Evolutionary conservation across 2,888 invertebrate genomes (phyloP).

Genomic region (Drosophila nigritarsus): DNA sequence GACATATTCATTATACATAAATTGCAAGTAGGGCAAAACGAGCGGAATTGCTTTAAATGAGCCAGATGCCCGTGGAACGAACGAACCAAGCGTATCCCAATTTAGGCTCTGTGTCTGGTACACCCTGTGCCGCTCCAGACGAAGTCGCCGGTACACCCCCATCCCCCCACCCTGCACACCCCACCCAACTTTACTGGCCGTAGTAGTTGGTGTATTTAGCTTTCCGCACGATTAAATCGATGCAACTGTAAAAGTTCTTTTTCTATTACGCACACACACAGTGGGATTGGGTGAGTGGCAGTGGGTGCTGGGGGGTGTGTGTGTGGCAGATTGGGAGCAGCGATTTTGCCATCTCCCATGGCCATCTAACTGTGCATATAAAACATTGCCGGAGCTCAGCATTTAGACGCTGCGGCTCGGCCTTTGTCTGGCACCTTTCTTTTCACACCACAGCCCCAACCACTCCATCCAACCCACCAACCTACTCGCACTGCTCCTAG

Average conservation of each 20-base stretch:
- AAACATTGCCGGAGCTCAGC: slow-evolving; percentile 70
- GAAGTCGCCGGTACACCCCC: slow-evolving; percentile 50
- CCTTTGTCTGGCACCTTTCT: slow-evolving; percentile 58
- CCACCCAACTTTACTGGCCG: slow-evolving; percentile 11
- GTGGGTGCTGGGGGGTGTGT: background rate
- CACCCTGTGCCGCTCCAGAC: slow-evolving; percentile 59
- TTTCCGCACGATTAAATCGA: slow-evolving; percentile 83
- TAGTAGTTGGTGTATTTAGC: slow-evolving; percentile 67
- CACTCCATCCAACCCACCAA: background rate
- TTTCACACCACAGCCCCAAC: slow-evolving; percentile 8
- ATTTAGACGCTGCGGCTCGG: slow-evolving; percentile 60
- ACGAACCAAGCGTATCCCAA: slow-evolving; percentile 79
- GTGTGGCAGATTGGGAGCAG: background rate
- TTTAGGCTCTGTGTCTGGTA: slow-evolving; percentile 60
- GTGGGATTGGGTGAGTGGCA: background rate
- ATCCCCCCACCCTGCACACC: background rate
- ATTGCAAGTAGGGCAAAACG: slow-evolving; percentile 64
- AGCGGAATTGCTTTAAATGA: slow-evolving; percentile 76
- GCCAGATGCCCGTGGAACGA: slow-evolving; percentile 61
- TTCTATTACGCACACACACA: slow-evolving; percentile 74
- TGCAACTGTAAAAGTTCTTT: slow-evolving; percentile 81
- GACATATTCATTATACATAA: slow-evolving; percentile 72
- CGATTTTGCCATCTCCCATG: slow-evolving; percentile 43
- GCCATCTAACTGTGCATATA: slow-evolving; percentile 60
- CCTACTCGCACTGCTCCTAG: slow-evolving; percentile 25